Evolutionary conservation across 37 sponge, comb jelly and placozoan genomes (phyloP), one percentile per base, ranked within the genome.

Genomic region (Ianthella basta): DNA sequence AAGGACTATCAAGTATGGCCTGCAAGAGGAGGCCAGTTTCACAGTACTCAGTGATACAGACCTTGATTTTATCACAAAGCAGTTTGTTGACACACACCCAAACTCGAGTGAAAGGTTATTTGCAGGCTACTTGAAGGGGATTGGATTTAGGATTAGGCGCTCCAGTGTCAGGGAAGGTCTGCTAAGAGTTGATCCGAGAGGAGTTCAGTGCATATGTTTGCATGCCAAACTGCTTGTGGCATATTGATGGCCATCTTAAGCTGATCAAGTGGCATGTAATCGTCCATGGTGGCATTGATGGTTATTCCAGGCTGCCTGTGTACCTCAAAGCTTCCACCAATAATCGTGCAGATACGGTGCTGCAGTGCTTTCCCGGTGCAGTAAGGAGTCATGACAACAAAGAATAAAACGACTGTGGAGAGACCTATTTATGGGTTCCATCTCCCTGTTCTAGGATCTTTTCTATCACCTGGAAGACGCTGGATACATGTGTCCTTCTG

Each of bases 251-350:
- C 0, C 16, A 78, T 41, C 86, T 75, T 30, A 75, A 85, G 30
- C 32, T 85, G 30, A 85, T 75, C 78, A 32, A 50, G 33, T 89
- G 90, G 90, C 67, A 82, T 59, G 60, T 89, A 38, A 77, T 89
- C 21, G 70, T 85, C 37, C 90, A 89, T 89, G 86, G 86, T 40
- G 86, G 86, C 32, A 79, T 89, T 20, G 90, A 89, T 59, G 90
- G 90, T 0, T 89, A 67, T 39, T 89, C 90, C 6, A 64, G 86
- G 54, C 35, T 86, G 33, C 86, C 86, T 81, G 86, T 89, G 3
- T 89, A 80, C 59, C 60, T 89, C 14, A 57, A 38, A 61, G 80
- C 80, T 38, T 81, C 86, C 25, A 66, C 80, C 13, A 81, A 85
- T 61, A 89, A 89, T 67, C 19, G 36, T 5, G 44, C 90, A 15